These are phyloP conservation scores for Caloenas nicobarica DNA, from an alignment of 2,113 vertebrate species.

Conservation along the genomic window DNA sequence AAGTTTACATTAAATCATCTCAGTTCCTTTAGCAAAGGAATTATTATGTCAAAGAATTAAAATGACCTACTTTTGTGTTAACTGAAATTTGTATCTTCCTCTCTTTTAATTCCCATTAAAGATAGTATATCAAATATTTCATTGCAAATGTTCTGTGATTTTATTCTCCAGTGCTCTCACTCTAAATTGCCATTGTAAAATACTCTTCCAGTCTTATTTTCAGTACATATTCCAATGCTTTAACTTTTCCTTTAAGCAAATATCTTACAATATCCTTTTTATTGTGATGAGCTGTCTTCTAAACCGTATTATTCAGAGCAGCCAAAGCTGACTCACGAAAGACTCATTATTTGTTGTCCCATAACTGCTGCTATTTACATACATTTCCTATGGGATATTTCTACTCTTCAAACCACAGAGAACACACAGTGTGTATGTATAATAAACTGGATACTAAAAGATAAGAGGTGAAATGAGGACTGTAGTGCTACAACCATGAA, in stretches of 20 bases:
- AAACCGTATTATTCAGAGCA: not conserved
- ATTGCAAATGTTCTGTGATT: not conserved
- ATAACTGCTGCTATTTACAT: slow-evolving; percentile 59
- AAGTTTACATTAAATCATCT: not conserved
- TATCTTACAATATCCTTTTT: slow-evolving; percentile 5
- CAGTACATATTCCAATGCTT: not conserved
- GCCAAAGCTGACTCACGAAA: slow-evolving; percentile 47
- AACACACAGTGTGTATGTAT: not conserved
- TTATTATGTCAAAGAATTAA: not conserved
- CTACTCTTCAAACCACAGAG: slow-evolving; percentile 13
- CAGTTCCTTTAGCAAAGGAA: not conserved
- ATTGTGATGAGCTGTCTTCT: slow-evolving; percentile 12
- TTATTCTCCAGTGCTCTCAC: not conserved
- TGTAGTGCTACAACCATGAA: not conserved
- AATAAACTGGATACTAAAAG: not conserved
- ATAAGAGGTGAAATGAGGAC: slow-evolving; percentile 39
- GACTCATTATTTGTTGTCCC: slow-evolving; percentile 62
- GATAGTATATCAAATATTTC: not conserved
- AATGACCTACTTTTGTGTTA: slow-evolving; percentile 11
- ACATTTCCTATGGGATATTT: slow-evolving; percentile 49
- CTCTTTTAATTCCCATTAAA: slow-evolving; percentile 5
- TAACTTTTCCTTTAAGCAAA: slow-evolving; percentile 22
- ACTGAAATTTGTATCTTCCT: not conserved
- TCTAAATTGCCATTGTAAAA: not conserved
- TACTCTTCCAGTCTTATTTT: not conserved